Evolutionary conservation across 2,113 vertebrate genomes (phyloP), one percentile per base, ranked within the genome.

Genomic region (Mola mola): DNA sequence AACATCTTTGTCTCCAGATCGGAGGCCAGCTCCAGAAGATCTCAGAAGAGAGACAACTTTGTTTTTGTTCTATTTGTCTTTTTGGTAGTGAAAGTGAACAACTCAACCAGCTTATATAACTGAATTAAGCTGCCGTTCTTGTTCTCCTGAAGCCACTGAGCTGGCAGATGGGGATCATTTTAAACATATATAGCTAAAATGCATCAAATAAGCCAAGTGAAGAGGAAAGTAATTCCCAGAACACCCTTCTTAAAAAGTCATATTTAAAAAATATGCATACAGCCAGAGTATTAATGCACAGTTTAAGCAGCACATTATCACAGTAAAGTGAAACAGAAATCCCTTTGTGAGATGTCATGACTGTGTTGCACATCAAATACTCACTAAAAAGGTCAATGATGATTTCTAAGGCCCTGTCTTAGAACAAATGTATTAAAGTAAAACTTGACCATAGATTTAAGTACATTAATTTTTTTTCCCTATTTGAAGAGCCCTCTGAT

Each of bases 11-110:
- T 87, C 92, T 92, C 89, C 72, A 91, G 87, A 90, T 86, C 83
- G 88, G 84, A 93, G 21, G 91, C 87, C 82, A 85, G 88, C 90
- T 89, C 91, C 87, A 85, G n/a, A 84, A 92, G 85, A 91, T 89
- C 69, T 49, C 46, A 66, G 65, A 44, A 29, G 31, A 40, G 48
- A 80, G 82, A 85, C 73, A 66, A 72, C 60, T 77, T 78, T 66
- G 61, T 67, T 74, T 79, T 67, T 75, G 34, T 50, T 78, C 25
- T 65, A 73, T 26, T 46, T 38, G 53, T 73, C 56, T 77, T 48
- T 70, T 51, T 61, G 37, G 16, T 71, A 83, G 82, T 71, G 56
- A 55, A 37, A 59, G 13, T 38, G 28, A 66, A 76, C 81, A 78
- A 67, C 85, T 66, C 89, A 80, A 83, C 63, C 79, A 70, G 67